Evolutionary conservation across 2,797 vertebrate species (phyloP), one percentile per base, ranked within the genome.

Genomic region (Phrynocephalus forsythii): DNA sequence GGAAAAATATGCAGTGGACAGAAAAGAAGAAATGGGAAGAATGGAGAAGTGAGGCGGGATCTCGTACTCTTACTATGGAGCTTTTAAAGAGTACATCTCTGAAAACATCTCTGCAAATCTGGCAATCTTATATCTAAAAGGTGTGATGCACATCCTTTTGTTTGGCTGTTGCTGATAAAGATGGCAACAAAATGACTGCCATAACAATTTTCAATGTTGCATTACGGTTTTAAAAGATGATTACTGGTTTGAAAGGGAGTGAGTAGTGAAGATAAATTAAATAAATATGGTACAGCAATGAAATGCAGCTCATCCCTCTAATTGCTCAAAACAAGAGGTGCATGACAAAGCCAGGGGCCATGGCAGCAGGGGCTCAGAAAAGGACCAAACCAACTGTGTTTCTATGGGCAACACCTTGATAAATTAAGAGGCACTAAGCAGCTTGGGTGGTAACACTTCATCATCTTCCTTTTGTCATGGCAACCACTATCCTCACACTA

Each of bases 401-500:
- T 76, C 83, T 77, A 76, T 66, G 63, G 72, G 56, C 30, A 76
- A 66, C 56, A 60, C 26, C 26, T n/a, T 76, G 28, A 67, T 18
- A 85, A 38, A 85, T 22, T n/a, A 33, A 38, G 38, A 67, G 83
- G 60, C 33, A 77, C 63, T 26, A 66, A 85, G 26, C 38, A 66
- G 24, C 33, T 38, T 76, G 33, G 56, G 7, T 38, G 28, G 60
- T 30, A 77, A 63, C 60, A 30, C 38, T 77, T 77, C n/a, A 67
- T 77, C 33, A 13, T 30, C 28, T 66, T 38, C 28, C 60, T 85
- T 85, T 76, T 85, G 83, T 67, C 73, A 85, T 85, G 60, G 28
- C 73, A 85, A 85, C 83, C 60, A 67, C 38, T 30, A 48, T 48
- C 60, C 63, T 77, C 33, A 77, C 22, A 85, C 48, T 67, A 4